These are phyloP conservation scores for Drosophila ogumai DNA, from an alignment of 1,140 invertebrate species.

Conservation along the genomic window DNA sequence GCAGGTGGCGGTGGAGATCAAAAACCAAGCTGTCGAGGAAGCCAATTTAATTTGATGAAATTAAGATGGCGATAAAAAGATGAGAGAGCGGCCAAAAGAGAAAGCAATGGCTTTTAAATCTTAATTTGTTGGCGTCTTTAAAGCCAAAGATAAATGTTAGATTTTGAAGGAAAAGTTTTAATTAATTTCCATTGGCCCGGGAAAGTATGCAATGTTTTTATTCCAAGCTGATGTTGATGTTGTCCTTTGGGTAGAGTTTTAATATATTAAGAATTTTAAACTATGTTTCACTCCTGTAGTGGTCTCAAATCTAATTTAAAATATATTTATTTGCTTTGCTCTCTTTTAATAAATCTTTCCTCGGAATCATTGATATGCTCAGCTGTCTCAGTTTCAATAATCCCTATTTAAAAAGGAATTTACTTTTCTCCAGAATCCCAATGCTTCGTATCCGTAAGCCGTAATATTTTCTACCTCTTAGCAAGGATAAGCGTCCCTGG, in stretches of 20 bases:
- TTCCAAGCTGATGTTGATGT: too few species aligned
- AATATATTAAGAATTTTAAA: too few species aligned
- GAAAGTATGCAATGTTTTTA: not conserved
- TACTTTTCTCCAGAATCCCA: not conserved
- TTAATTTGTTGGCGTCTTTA: not conserved
- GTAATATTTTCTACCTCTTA: not conserved
- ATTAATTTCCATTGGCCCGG: too few species aligned
- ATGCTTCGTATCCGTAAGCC: not conserved
- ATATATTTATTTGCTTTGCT: not conserved
- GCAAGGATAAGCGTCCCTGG: too few species aligned
- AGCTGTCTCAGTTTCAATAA: slow-evolving; percentile 1
- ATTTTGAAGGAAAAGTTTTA: not conserved
- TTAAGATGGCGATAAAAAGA: slow-evolving; percentile 60
- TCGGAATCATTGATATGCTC: not conserved
- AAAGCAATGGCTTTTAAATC: slow-evolving; percentile 1
- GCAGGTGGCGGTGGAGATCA: slow-evolving; percentile 1
- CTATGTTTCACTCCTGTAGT: not conserved
- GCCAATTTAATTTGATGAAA: slow-evolving; percentile 74
- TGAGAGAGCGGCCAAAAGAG: slow-evolving; percentile 25
- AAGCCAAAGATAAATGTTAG: not conserved
- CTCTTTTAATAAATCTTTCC: not conserved
- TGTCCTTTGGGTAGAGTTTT: too few species aligned
- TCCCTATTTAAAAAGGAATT: not conserved
- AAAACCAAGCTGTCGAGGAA: slow-evolving; percentile 33
- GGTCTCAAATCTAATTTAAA: too few species aligned